Base-by-base conservation (phyloP, 2,888 invertebrate genomes). In the Serrognathus titanus region DNA sequence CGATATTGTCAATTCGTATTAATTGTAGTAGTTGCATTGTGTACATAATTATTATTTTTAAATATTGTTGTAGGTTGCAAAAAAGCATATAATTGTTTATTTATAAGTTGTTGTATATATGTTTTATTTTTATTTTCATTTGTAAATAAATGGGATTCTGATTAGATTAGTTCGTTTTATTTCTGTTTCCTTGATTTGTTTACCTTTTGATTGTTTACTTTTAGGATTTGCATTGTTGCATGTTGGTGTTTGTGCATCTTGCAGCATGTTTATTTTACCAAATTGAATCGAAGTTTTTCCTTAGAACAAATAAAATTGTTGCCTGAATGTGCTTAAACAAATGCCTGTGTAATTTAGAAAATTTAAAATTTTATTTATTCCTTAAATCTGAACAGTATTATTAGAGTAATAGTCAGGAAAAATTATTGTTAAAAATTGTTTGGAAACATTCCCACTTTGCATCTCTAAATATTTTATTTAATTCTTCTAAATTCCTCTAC, bases 141-240 rank as follows among this genome's bases (percentile, higher is more conserved):
- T 73, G 68, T 66, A 72, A 76, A 76, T 74, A 77, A 75, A 77
- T 70, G 75, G 75, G 75, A 71, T 70, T 74, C 63, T 73, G 51
- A 55, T 60, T 63, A 58, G 57, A 71, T 72, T 71, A 70, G 66
- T 72, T 69, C 69, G 69, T 69, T 69, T 67, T 68, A 69, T 64
- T 72, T 72, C 72, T 70, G 69, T 65, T 64, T 72, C 69, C 51
- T 59, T 66, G 66, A 68, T 61, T 59, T 52, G 66, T 55, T 56
- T 59, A 58, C 57, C 59, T 65, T 53, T 62, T 62, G 59, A 41
- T 55, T 48, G 11, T 51, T 45, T 41, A 46, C 37, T 24, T 46
- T 54, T 57, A 41, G 16, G 11, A 47, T 39, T 53, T 53, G 12
- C 48, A 48, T 47, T 10, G 47, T 41, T n/a, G 43, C 43, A 43